These are phyloP conservation scores for Tetraneura akinire DNA, from an alignment of 1,140 invertebrate genomes.

Conservation along the genomic window DNA sequence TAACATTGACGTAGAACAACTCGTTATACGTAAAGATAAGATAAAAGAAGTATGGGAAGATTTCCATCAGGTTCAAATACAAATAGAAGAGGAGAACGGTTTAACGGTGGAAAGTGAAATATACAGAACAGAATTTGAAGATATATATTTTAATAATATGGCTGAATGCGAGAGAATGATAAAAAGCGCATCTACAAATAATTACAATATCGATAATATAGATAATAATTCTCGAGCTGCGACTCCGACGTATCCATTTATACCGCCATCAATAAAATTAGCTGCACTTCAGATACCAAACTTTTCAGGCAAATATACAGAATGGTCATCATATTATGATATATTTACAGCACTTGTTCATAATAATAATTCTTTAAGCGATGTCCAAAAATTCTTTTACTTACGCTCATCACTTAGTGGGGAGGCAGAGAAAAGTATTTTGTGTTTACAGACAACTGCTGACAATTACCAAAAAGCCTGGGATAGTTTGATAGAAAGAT, in stretches of 20 bases:
- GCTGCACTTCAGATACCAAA: neutral
- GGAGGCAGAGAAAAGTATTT: neutral
- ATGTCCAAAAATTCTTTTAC: constrained; percentile 7
- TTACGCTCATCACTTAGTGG: neutral
- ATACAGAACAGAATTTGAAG: neutral
- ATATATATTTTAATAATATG: neutral
- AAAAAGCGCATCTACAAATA: neutral
- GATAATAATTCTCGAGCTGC: neutral
- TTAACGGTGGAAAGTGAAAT: no score
- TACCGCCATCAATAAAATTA: neutral
- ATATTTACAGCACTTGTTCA: neutral
- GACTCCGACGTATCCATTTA: neutral
- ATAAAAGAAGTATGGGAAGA: no score
- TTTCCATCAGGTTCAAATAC: no score
- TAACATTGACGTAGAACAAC: no score
- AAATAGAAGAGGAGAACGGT: no score
- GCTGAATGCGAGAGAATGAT: neutral
- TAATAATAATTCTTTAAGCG: neutral
- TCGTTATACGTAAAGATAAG: no score
- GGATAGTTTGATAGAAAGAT: neutral
- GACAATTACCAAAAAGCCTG: neutral
- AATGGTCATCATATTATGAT: constrained; percentile 2
- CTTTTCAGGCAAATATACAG: constrained; percentile 2
- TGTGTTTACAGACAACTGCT: neutral
- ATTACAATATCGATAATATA: neutral